Evolutionary conservation across 2,113 vertebrate species (phyloP).

Genomic region (Megaceryle maxima): DNA sequence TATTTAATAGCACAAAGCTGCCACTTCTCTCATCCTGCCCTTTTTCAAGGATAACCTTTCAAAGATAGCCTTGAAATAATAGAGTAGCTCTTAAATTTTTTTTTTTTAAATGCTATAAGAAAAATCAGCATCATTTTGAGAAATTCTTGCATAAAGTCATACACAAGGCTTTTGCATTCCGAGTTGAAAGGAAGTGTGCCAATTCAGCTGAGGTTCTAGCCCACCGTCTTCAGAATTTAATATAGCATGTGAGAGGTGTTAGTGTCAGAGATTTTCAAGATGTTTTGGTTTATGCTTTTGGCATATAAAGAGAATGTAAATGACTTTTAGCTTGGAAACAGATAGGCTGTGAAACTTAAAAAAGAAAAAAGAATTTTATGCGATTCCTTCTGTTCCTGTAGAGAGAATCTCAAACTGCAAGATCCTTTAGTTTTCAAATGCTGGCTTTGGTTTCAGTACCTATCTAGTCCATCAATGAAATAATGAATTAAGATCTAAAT

Average conservation of each 20-base stretch:
- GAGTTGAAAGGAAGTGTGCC: background rate
- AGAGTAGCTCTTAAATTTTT: background rate
- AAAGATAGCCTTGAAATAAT: background rate
- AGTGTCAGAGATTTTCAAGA: conserved; percentile 76
- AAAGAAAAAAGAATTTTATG: background rate
- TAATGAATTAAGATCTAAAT: conserved; percentile 34
- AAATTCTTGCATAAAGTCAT: background rate
- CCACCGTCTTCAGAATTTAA: conserved; percentile 71
- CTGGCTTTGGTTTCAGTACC: background rate
- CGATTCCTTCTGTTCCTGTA: background rate
- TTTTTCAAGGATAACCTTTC: background rate
- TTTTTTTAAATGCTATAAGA: background rate
- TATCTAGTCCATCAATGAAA: conserved; percentile 54
- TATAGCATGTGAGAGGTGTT: conserved; percentile 72
- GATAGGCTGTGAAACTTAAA: conserved; percentile 69
- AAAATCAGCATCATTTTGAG: background rate
- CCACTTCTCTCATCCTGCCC: background rate
- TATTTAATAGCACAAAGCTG: background rate
- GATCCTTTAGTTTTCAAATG: conserved; percentile 51
- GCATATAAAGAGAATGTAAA: conserved; percentile 72
- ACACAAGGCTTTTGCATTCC: conserved; percentile 14
- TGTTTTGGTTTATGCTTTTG: conserved; percentile 79
- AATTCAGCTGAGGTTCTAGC: conserved; percentile 31
- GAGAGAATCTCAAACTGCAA: conserved; percentile 58
- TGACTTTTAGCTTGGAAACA: conserved; percentile 72